phyloP scores from a whole-genome alignment of 2,797 vertebrate species.

The Lerista edwardsae region DNA sequence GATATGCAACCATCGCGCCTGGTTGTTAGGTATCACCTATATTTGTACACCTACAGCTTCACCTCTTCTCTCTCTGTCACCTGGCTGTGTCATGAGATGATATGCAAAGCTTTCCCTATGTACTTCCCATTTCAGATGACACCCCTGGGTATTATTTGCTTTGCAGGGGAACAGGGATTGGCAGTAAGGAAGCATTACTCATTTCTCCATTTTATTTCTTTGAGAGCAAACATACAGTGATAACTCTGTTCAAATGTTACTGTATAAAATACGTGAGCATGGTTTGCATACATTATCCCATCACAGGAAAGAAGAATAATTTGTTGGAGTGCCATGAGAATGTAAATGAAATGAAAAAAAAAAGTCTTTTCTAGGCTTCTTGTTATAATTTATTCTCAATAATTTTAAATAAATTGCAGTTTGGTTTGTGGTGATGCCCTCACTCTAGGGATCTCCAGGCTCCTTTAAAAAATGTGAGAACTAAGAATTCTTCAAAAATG shows the following conservation, averaged over 20 bases:
- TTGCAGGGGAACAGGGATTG: constrained; percentile 45
- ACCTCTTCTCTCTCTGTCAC: constrained; percentile 36
- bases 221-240: constrained; percentile 67
- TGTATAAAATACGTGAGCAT: constrained; percentile 53
- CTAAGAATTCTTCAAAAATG: constrained; percentile 7
- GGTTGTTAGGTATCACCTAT: not conserved
- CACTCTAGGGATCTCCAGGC: not conserved
- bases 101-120: constrained; percentile 24
- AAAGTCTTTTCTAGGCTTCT: constrained; percentile 6
- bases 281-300: constrained; percentile 44
- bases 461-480: constrained; percentile 26
- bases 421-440: constrained; percentile 27
- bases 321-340: constrained; percentile 26
- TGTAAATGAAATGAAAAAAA: constrained; percentile 44
- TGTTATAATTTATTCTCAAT: constrained; percentile 45
- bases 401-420: constrained; percentile 43
- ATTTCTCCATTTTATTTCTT: constrained; percentile 66
- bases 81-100: constrained; percentile 39
- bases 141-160: constrained; percentile 61
- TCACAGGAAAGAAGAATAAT: constrained; percentile 31
- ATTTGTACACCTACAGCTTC: constrained; percentile 25
- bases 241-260: constrained; percentile 59
- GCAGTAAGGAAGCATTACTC: constrained; percentile 66
- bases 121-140: constrained; percentile 55
- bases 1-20: not conserved